Conservation (phyloP, 2,113 vertebrate species). For the Caracal caracal region DNA sequence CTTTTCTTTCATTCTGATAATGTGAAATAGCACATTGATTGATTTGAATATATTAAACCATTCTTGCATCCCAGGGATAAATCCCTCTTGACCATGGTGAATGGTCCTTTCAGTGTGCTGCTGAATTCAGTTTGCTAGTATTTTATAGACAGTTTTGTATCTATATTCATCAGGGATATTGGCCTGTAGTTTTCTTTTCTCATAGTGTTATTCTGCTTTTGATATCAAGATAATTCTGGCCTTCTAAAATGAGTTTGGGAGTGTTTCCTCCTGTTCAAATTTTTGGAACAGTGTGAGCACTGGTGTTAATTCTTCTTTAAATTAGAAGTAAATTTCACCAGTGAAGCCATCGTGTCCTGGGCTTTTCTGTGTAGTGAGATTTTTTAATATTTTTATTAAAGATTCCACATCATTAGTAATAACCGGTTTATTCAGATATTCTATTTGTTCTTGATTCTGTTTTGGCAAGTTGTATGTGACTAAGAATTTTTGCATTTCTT, state of each 20-base stretch:
- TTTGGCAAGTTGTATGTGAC: not conserved
- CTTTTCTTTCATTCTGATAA: not conserved
- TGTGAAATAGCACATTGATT: not conserved
- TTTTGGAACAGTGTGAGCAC: not conserved
- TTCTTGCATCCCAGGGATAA: not conserved
- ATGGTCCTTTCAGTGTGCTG: not conserved
- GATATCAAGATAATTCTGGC: not conserved
- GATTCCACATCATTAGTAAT: not conserved
- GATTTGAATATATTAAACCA: not conserved
- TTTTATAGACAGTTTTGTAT: not conserved
- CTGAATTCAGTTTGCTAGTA: not conserved
- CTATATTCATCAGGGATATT: not conserved
- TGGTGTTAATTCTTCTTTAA: not conserved
- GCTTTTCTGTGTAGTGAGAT: not conserved
- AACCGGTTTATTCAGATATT: not conserved
- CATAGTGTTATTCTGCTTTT: not conserved
- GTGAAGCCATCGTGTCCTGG: not conserved
- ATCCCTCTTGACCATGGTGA: not conserved
- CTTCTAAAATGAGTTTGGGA: not conserved
- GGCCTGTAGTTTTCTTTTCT: not conserved
- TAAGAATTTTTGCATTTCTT: not conserved
- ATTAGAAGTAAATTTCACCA: not conserved
- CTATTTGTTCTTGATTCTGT: not conserved
- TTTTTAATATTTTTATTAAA: not conserved
- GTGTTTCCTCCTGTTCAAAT: not conserved